phyloP scores from a whole-genome alignment of 1,140 invertebrate species.

The Coenobita brevimanus region DNA sequence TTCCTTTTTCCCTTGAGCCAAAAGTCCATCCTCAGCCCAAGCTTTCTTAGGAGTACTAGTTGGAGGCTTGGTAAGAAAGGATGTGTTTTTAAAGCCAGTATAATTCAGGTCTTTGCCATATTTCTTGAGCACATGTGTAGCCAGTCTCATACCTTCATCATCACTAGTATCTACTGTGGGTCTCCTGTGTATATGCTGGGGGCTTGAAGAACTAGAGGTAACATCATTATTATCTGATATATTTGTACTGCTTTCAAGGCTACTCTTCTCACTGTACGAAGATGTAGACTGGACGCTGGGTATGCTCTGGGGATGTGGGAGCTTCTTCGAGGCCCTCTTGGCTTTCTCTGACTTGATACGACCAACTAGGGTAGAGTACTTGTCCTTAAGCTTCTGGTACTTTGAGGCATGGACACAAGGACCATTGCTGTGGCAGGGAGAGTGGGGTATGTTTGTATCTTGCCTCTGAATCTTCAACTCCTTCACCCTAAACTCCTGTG shows the following conservation, averaged over 20 bases:
- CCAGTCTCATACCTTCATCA: slow-evolving; percentile 45
- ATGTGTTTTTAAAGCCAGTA: neutral
- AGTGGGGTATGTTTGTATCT: neutral
- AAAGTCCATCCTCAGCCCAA: slow-evolving; percentile 46
- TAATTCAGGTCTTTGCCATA: slow-evolving; percentile 26
- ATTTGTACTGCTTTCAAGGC: slow-evolving; percentile 36
- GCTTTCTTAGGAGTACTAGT: slow-evolving; percentile 42
- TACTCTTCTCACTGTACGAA: slow-evolving; percentile 40
- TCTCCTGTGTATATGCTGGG: neutral
- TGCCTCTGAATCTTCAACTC: slow-evolving; percentile 27
- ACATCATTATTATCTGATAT: slow-evolving; percentile 23
- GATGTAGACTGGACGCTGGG: neutral
- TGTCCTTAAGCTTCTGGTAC: slow-evolving; percentile 46
- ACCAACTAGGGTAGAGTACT: slow-evolving; percentile 34
- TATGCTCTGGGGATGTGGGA: neutral
- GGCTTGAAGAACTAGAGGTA: slow-evolving; percentile 29
- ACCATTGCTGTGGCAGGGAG: slow-evolving; percentile 19
- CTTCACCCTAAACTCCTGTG: slow-evolving; percentile 40
- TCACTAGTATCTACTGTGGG: slow-evolving; percentile 42
- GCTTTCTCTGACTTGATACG: slow-evolving; percentile 52
- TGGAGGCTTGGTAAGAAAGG: slow-evolving; percentile 14
- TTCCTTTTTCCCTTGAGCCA: slow-evolving; percentile 22
- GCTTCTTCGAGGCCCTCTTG: slow-evolving; percentile 26
- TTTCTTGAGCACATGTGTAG: slow-evolving; percentile 37
- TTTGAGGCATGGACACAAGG: slow-evolving; percentile 37